Base-by-base conservation (phyloP, 2,113 vertebrate genomes). In the Chamaetylas fuelleborni region DNA sequence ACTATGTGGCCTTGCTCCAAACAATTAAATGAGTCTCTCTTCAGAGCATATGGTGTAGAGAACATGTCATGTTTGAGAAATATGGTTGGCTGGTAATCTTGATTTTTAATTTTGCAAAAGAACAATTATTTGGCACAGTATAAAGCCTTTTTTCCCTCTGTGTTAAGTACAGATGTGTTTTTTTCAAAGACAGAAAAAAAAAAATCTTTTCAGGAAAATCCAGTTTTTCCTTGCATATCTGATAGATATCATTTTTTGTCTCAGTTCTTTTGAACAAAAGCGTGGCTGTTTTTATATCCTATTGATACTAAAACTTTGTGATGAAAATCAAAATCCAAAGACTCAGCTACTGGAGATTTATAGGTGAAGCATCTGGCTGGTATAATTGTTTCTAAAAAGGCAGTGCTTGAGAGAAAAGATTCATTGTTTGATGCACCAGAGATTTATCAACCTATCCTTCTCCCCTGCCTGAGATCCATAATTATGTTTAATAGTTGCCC, bases 21-120 rank as follows among this genome's bases (percentile, higher is more conserved):
- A 94, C 60, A 95, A 92, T 90, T 96, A 95, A 96, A 94, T 95
- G 71, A 96, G 94, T 95, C 64, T 95, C 71, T 93, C 64, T 92
- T 92, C 54, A 42, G 85, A 96, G 76, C 96, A 96, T 96, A 96
- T 94, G 96, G 94, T 83, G 64, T 43, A 92, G 81, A 73, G 90
- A 94, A 96, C 85, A 95, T 93, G 86, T 91, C 88, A 81, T 93
- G 79, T 96, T 97, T 96, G 94, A 93, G 90, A 96, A 97, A 93
- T 95, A 94, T 58, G 78, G 62, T 96, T 96, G 94, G 87, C 85
- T 97, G 93, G 88, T 83, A 92, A 88, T 93, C 93, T 93, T 93
- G 88, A 95, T 94, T 96, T 97, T 95, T 94, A 96, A 90, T 96
- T 96, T 93, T 94, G 76, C 1, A 24, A 64, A 71, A 93, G 90